Conservation (phyloP, 2,888 invertebrate genomes). For the Drosophila formosana region DNA sequence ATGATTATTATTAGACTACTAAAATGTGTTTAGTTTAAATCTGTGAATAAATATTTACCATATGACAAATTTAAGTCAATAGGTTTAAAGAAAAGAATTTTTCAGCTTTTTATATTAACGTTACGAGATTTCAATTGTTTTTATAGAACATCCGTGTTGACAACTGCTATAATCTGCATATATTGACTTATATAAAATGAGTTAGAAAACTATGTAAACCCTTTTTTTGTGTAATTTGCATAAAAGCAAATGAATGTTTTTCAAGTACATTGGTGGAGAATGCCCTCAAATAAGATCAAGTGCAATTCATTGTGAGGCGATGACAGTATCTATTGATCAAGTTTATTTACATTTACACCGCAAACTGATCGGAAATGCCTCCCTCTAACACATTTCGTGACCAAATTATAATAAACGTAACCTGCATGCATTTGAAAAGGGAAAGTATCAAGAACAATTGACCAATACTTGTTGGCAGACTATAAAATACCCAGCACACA, state of each 20-base stretch:
- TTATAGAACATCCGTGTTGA: too few species aligned
- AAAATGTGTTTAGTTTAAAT: too few species aligned
- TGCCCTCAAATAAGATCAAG: background rate
- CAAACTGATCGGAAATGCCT: conserved; percentile 9
- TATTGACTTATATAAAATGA: background rate
- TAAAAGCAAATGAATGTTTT: conserved; percentile 7
- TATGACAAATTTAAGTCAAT: too few species aligned
- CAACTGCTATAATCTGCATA: too few species aligned
- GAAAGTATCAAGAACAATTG: background rate
- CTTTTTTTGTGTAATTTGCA: background rate
- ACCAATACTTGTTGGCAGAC: background rate
- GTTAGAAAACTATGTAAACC: background rate
- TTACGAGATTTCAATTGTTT: too few species aligned
- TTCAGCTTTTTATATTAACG: too few species aligned
- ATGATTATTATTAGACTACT: background rate
- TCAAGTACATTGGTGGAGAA: background rate
- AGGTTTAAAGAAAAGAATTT: too few species aligned
- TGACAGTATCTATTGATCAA: background rate
- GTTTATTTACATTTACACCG: too few species aligned
- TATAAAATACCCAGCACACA: background rate
- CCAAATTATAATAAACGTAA: background rate
- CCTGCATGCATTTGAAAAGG: background rate
- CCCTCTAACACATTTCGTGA: background rate
- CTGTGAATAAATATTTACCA: too few species aligned
- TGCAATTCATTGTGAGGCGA: background rate